Conservation (phyloP, 2,113 vertebrate species). For the Glaucomys volans region DNA sequence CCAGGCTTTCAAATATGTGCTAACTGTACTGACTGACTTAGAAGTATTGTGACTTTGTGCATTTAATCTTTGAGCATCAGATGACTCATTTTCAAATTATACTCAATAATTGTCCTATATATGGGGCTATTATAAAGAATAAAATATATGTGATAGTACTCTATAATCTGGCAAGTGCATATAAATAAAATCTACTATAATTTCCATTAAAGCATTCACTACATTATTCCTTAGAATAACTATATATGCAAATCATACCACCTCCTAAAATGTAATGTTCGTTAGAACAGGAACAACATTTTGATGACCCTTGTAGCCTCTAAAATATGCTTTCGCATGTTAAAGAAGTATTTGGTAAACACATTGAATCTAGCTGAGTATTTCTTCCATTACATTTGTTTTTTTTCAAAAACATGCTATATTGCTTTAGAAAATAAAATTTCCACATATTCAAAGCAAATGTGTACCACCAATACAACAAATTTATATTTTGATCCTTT, state of each 20-base stretch:
- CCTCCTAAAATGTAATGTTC: neutral
- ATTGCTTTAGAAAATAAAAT: no score
- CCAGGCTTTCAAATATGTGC: neutral
- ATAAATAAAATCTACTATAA: slow-evolving; percentile 24
- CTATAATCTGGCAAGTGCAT: neutral
- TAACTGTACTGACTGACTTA: neutral
- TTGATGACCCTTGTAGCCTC: neutral
- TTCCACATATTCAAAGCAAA: no score
- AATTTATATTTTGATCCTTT: slow-evolving; percentile 16
- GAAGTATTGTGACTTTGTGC: neutral
- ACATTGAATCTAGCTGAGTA: slow-evolving; percentile 23
- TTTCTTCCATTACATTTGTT: neutral
- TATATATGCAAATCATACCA: neutral
- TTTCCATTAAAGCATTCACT: neutral
- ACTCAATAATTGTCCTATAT: neutral
- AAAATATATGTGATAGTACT: neutral
- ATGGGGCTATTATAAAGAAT: neutral
- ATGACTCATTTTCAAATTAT: slow-evolving; percentile 5
- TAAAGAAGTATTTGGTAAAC: slow-evolving; percentile 48
- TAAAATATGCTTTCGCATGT: neutral
- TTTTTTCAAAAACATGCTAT: no score
- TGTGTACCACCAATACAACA: no score
- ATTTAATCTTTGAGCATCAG: neutral
- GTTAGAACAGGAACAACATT: neutral
- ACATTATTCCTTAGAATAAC: slow-evolving; percentile 8